Percentiles rank a stretch among this genome's conserved stretches.
phyloP scores from a whole-genome alignment of 1,140 invertebrate genomes.

The Ips typographus region DNA sequence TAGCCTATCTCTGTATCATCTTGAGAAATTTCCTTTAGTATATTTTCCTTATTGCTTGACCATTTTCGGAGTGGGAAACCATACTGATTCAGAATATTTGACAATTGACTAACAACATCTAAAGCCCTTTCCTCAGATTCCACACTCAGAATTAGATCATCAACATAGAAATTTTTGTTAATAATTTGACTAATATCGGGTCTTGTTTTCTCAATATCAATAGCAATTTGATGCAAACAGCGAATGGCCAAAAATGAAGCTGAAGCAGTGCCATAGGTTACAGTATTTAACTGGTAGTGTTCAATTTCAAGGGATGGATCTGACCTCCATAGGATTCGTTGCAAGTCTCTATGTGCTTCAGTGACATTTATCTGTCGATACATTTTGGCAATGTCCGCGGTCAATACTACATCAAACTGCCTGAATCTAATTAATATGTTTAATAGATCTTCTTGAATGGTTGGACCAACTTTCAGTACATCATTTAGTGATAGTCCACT shows the following conservation, averaged over 20 bases:
- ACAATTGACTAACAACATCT: not conserved
- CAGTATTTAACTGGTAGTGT: slow-evolving; percentile 45
- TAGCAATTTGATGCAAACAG: slow-evolving; percentile 33
- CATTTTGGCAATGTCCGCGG: slow-evolving; percentile 52
- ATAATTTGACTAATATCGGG: slow-evolving; percentile 36
- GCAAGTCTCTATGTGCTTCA: slow-evolving; percentile 41
- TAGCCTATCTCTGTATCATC: not conserved
- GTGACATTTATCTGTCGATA: slow-evolving; percentile 49
- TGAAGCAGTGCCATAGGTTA: slow-evolving; percentile 49
- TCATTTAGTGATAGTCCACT: slow-evolving; percentile 42
- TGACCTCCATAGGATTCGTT: slow-evolving; percentile 50
- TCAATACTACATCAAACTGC: slow-evolving; percentile 40
- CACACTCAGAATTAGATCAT: slow-evolving; percentile 41
- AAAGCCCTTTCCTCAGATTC: not conserved
- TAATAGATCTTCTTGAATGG: slow-evolving; percentile 44
- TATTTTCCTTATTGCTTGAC: not conserved
- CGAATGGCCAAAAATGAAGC: slow-evolving; percentile 45
- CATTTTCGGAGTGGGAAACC: not conserved
- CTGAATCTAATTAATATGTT: slow-evolving; percentile 46
- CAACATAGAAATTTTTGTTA: slow-evolving; percentile 44
- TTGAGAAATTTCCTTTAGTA: not conserved
- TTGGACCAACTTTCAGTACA: slow-evolving; percentile 39
- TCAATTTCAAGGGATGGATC: slow-evolving; percentile 33
- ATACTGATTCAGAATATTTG: not conserved
- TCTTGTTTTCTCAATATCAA: slow-evolving; percentile 24